phyloP scores from a whole-genome alignment of 2,113 vertebrate species.

The Otolemur garnettii region DNA sequence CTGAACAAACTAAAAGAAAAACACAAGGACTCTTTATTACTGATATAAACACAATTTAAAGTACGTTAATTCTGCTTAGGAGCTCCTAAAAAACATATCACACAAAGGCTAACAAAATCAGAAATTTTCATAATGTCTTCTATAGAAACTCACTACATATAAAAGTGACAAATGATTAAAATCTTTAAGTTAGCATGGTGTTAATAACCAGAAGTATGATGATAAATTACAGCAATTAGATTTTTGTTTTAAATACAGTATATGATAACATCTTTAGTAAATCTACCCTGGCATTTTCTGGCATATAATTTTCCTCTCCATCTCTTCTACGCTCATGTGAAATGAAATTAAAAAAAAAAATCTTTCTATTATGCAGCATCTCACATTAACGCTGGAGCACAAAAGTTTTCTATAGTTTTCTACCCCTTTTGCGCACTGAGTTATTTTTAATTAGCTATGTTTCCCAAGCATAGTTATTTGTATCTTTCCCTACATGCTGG shows the following conservation, averaged over 20 bases:
- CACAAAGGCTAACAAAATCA: slow-evolving; percentile 48
- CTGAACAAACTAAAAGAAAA: not conserved
- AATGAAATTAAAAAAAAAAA: slow-evolving; percentile 57
- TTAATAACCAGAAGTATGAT: slow-evolving; percentile 72
- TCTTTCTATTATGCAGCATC: not conserved
- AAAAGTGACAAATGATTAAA: slow-evolving; percentile 68
- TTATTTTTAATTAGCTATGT: slow-evolving; percentile 64
- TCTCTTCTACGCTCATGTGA: slow-evolving; percentile 57
- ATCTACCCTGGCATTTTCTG: slow-evolving; percentile 59
- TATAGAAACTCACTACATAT: slow-evolving; percentile 42
- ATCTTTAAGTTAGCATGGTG: slow-evolving; percentile 69
- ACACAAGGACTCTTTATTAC: slow-evolving; percentile 35
- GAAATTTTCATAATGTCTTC: slow-evolving; percentile 48
- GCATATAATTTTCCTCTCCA: slow-evolving; percentile 66
- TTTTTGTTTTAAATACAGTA: slow-evolving; percentile 76
- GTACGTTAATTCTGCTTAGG: slow-evolving; percentile 47
- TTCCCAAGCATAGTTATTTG: slow-evolving; percentile 59
- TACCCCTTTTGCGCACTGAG: not conserved
- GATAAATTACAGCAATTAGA: slow-evolving; percentile 73
- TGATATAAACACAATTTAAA: slow-evolving; percentile 52
- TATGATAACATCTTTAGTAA: slow-evolving; percentile 62
- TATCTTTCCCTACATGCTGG: slow-evolving; percentile 25
- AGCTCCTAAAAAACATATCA: slow-evolving; percentile 39
- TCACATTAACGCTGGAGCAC: slow-evolving; percentile 7
- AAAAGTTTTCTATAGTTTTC: slow-evolving; percentile 7